Evolutionary conservation across 1,140 invertebrate species (phyloP).

Genomic region (Harpegnathos saltator): DNA sequence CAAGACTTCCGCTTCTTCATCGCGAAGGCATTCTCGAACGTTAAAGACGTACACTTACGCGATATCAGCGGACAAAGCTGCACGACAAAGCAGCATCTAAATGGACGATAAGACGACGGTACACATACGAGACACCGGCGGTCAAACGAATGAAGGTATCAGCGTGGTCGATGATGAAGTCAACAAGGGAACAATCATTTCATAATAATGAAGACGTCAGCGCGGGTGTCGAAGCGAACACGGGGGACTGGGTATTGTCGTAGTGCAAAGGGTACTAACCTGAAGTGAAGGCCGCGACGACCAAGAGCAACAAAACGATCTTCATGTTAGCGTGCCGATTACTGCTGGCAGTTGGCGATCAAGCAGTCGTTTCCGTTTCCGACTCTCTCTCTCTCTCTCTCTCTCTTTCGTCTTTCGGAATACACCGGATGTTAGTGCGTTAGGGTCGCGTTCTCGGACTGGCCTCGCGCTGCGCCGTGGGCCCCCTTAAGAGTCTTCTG

Average conservation of each 20-base stretch:
- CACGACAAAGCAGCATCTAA: background rate
- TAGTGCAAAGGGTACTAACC: slow-evolving; percentile 76
- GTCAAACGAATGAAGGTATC: slow-evolving; percentile 14
- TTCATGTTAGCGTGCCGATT: slow-evolving; percentile 81
- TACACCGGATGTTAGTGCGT: slow-evolving; percentile 84
- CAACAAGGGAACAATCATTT: slow-evolving; percentile 34
- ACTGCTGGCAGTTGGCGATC: slow-evolving; percentile 65
- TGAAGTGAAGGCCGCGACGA: slow-evolving; percentile 80
- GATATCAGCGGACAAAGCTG: background rate
- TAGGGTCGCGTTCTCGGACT: slow-evolving; percentile 85
- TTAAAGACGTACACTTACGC: background rate
- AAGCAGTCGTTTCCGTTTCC: slow-evolving; percentile 76
- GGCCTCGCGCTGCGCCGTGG: slow-evolving; percentile 82
- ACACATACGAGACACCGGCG: slow-evolving; percentile 1
- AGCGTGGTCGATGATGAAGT: slow-evolving; percentile 12
- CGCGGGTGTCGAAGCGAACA: slow-evolving; percentile 13
- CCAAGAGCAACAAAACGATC: slow-evolving; percentile 79
- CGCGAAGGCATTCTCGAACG: background rate
- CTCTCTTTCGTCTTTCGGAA: slow-evolving; percentile 67
- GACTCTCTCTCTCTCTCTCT: slow-evolving; percentile 66
- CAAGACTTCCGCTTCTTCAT: background rate
- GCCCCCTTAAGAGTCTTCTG: slow-evolving; percentile 85
- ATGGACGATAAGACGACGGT: background rate
- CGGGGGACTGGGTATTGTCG: slow-evolving; percentile 23
- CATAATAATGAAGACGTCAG: slow-evolving; percentile 54